These are phyloP conservation scores for Eciton burchellii DNA, from an alignment of 1,140 invertebrate genomes.

Conservation along the genomic window DNA sequence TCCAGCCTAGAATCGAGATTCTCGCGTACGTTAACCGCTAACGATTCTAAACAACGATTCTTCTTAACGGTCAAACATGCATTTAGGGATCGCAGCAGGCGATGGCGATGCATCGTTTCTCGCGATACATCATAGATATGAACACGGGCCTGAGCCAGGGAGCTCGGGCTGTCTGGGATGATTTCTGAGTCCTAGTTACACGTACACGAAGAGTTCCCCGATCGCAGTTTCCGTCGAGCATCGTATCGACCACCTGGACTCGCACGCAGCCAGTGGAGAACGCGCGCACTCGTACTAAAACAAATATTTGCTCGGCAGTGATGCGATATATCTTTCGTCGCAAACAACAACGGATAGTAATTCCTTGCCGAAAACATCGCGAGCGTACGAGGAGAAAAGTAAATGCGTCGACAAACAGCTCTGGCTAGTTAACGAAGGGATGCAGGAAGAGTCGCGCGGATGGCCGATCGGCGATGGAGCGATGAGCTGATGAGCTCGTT, in stretches of 20 bases:
- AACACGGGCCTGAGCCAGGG: conserved; percentile 26
- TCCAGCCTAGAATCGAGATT: background rate
- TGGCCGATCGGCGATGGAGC: conserved; percentile 13
- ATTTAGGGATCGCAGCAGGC: background rate
- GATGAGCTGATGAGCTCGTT: conserved; percentile 25
- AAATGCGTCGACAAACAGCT: conserved; percentile 41
- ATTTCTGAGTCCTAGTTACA: conserved; percentile 43
- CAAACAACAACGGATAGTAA: conserved; percentile 55
- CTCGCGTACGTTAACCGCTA: background rate
- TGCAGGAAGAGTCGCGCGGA: conserved; percentile 46
- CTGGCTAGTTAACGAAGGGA: conserved; percentile 42
- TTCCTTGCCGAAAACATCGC: conserved; percentile 50
- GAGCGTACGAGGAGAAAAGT: conserved; percentile 52
- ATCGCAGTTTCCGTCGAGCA: conserved; percentile 42
- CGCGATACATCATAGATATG: conserved; percentile 6
- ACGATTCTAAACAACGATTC: background rate
- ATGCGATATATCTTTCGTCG: conserved; percentile 54
- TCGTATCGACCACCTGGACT: conserved; percentile 54
- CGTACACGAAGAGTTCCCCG: conserved; percentile 14
- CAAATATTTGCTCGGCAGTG: conserved; percentile 57
- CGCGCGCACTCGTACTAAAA: conserved; percentile 37
- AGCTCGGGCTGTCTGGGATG: conserved; percentile 6
- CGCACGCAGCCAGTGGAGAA: conserved; percentile 29
- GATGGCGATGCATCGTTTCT: background rate
- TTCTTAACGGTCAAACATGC: background rate